Conservation (phyloP, 2,888 invertebrate genomes). For the Dromius quadrimaculatus region DNA sequence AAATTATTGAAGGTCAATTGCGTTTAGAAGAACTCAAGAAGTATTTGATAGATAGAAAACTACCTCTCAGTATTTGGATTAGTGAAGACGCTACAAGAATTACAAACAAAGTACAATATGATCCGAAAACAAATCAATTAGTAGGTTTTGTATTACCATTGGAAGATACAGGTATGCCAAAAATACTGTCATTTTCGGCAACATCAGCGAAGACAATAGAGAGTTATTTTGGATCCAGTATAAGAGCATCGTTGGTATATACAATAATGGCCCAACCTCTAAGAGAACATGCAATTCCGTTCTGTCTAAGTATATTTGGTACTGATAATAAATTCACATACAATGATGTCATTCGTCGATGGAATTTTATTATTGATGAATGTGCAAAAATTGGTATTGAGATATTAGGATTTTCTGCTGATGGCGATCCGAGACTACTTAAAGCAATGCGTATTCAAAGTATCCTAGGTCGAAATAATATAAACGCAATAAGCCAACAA, state of each 20-base stretch:
- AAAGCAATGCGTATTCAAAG: conserved; percentile 55
- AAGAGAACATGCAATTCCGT: conserved; percentile 50
- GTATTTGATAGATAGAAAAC: not conserved
- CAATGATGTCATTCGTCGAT: conserved; percentile 55
- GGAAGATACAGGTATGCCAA: not conserved
- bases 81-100: not conserved
- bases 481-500: no score
- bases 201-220: not conserved
- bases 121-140: not conserved
- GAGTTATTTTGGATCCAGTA: not conserved
- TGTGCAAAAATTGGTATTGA: conserved; percentile 54
- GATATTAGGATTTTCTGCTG: conserved; percentile 56
- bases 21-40: not conserved
- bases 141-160: not conserved
- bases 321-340: conserved; percentile 57
- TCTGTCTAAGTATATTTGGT: conserved; percentile 56
- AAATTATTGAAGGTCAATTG: not conserved
- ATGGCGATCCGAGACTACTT: conserved; percentile 57
- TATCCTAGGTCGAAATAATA: not conserved
- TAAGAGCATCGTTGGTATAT: not conserved
- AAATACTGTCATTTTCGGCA: not conserved
- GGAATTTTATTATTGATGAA: conserved; percentile 53
- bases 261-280: not conserved
- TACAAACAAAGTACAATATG: not conserved
- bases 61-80: not conserved